Conservation (phyloP, 2,888 invertebrate species). For the Globia sparganii region DNA sequence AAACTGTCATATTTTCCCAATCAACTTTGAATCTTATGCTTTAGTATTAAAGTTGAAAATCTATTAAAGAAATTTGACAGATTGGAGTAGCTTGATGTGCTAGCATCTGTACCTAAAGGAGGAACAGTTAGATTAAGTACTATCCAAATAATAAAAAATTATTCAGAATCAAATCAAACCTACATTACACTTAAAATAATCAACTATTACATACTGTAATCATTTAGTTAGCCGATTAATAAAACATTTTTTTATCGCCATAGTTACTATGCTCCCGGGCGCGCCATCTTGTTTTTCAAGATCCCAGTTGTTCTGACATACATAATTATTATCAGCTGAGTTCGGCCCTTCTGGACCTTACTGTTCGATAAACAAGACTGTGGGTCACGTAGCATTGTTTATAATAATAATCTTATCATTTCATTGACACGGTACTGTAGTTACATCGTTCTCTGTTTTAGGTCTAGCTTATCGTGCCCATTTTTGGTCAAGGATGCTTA, state of each 20-base stretch:
- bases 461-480: slow-evolving; percentile 40
- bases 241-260: slow-evolving; percentile 42
- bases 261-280: slow-evolving; percentile 31
- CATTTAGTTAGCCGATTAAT: slow-evolving; percentile 18
- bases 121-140: neutral
- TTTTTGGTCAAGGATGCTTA: slow-evolving; percentile 60
- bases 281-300: slow-evolving; percentile 60
- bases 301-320: slow-evolving; percentile 62
- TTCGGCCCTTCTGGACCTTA: slow-evolving; percentile 79
- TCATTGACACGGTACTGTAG: slow-evolving; percentile 79
- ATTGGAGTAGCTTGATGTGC: no score
- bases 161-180: neutral
- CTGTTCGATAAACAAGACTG: slow-evolving; percentile 76
- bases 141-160: neutral
- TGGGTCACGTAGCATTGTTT: slow-evolving; percentile 76
- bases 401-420: slow-evolving; percentile 77
- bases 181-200: neutral
- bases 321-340: slow-evolving; percentile 62
- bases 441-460: slow-evolving; percentile 42
- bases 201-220: neutral
- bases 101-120: no score
- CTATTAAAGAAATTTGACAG: no score
- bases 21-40: no score
- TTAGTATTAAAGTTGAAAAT: no score
- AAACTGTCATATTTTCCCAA: no score